Conservation (phyloP, 2,797 vertebrate species). For the Chromis chromis region DNA sequence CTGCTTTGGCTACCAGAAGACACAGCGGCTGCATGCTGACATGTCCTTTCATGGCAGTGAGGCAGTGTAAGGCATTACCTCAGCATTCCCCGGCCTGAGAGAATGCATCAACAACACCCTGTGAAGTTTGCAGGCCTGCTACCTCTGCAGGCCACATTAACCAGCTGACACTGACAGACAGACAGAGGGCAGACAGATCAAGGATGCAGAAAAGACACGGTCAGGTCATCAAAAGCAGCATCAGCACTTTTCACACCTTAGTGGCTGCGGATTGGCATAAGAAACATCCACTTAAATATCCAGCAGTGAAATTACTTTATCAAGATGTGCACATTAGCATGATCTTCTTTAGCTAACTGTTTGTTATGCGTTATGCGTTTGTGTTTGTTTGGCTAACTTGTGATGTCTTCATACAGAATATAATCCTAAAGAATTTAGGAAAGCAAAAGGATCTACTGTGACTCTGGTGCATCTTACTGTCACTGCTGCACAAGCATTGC, state of each 20-base stretch:
- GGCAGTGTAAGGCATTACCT: constrained; percentile 48
- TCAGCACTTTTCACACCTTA: neutral
- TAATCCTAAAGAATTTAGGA: neutral
- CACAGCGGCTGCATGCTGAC: constrained; percentile 47
- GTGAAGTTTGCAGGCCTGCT: constrained; percentile 46
- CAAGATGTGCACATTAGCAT: neutral
- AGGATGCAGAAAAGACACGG: constrained; percentile 62
- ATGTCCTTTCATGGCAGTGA: constrained; percentile 64
- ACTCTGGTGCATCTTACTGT: neutral
- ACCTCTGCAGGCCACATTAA: constrained; percentile 58
- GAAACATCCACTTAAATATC: neutral
- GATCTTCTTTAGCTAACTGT: neutral
- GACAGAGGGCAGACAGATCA: constrained; percentile 60
- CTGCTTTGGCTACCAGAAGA: constrained; percentile 17
- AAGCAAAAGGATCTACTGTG: neutral
- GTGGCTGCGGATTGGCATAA: neutral
- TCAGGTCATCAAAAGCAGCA: constrained; percentile 30
- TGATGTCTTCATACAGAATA: neutral
- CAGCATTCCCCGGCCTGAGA: constrained; percentile 56
- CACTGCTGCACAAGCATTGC: neutral
- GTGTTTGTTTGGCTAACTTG: no score
- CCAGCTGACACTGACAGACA: constrained; percentile 66
- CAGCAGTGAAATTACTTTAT: neutral
- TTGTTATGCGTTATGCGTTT: no score
- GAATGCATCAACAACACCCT: constrained; percentile 60